Evolutionary conservation across 2,797 vertebrate genomes (phyloP).

Genomic region (Scleropages formosus): DNA sequence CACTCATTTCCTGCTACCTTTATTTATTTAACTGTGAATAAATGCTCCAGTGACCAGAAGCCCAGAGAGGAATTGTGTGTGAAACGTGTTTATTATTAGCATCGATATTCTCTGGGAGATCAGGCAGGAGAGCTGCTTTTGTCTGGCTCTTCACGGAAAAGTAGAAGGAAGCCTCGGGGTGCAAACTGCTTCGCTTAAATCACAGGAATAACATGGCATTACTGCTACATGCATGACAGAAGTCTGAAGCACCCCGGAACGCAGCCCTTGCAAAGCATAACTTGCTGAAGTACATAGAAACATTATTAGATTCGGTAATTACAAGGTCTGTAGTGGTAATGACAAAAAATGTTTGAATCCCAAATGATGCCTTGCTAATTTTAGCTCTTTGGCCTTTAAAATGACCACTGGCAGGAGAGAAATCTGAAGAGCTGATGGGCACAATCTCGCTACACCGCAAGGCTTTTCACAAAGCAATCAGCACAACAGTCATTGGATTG

Average conservation of each 20-base stretch:
- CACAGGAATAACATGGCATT: not conserved
- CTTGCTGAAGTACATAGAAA: not conserved
- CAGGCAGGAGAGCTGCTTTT: not conserved
- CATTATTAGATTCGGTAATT: not conserved
- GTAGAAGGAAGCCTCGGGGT: not conserved
- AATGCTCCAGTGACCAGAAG: not conserved
- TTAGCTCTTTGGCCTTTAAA: not conserved
- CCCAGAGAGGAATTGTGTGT: not conserved
- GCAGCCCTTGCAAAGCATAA: too few species aligned
- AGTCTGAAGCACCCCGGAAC: not conserved
- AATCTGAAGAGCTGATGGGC: too few species aligned
- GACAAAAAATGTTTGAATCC: conserved; percentile 1
- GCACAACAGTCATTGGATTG: too few species aligned
- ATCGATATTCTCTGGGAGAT: not conserved
- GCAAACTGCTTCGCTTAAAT: not conserved
- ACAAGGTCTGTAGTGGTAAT: not conserved
- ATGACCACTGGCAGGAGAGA: too few species aligned
- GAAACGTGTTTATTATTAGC: not conserved
- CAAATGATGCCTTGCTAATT: not conserved
- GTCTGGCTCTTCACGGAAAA: not conserved
- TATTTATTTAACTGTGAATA: not conserved
- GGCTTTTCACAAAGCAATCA: too few species aligned
- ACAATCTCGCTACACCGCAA: too few species aligned
- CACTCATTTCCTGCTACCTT: not conserved
- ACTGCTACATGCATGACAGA: not conserved